Evolutionary conservation across 2,113 vertebrate species (phyloP).

Genomic region (Genyomyrus donnyi): DNA sequence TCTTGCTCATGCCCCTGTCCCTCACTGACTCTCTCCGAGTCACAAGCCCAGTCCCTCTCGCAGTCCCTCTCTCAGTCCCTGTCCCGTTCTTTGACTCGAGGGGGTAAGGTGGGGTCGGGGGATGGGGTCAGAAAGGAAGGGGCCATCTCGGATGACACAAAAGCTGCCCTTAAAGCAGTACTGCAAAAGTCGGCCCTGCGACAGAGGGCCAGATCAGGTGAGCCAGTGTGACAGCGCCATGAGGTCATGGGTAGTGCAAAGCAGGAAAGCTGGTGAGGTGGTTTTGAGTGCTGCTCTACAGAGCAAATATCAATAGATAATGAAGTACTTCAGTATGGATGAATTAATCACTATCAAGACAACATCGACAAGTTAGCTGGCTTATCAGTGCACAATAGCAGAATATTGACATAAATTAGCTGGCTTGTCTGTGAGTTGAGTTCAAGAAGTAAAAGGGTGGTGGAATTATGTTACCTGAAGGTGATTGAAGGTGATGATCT

Average conservation of each 20-base stretch:
- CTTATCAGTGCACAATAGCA: not conserved
- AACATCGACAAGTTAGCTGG: not conserved
- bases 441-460: not conserved
- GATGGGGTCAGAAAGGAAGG: slow-evolving; percentile 72
- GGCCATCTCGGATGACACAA: slow-evolving; percentile 86
- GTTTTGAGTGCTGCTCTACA: not conserved
- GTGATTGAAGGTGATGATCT: not conserved
- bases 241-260: not conserved
- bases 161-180: slow-evolving; percentile 82
- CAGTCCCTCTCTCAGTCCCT: slow-evolving; percentile 61
- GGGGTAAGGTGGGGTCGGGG: slow-evolving; percentile 42
- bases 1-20: slow-evolving; percentile 40
- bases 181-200: slow-evolving; percentile 79
- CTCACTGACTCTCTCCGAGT: slow-evolving; percentile 54
- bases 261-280: not conserved
- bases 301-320: not conserved
- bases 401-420: not conserved
- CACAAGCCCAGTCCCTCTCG: slow-evolving; percentile 60
- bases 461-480: not conserved
- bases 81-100: slow-evolving; percentile 38
- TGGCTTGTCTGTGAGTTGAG: not conserved
- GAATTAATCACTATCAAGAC: not conserved
- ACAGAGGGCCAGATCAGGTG: slow-evolving; percentile 62
- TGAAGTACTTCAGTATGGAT: not conserved
- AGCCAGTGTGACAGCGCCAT: not conserved